Percentiles rank a stretch among this genome's conserved stretches.
Evolutionary conservation across 2,888 invertebrate genomes (phyloP).

Genomic region (Eilema depressum): DNA sequence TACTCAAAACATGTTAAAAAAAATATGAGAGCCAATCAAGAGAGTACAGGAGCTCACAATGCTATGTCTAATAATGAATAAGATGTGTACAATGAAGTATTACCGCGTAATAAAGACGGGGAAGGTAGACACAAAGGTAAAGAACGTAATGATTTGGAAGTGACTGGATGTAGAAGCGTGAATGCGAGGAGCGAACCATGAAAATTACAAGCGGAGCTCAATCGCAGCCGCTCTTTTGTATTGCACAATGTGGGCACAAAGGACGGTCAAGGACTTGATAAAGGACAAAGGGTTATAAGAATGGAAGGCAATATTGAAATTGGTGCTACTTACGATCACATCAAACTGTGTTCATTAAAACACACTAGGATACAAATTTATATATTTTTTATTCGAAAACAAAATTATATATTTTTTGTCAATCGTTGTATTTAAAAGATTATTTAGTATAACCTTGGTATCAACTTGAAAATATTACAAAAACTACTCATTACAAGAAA

Average conservation of each 20-base stretch:
- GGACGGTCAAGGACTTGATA: constrained; percentile 83
- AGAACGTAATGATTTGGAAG: constrained; percentile 86
- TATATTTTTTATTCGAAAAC: neutral
- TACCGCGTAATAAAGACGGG: constrained; percentile 70
- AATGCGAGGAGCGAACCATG: constrained; percentile 82
- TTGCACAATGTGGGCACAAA: constrained; percentile 70
- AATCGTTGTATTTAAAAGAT: constrained; percentile 5
- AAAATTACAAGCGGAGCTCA: constrained; percentile 83
- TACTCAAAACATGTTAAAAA: constrained; percentile 77
- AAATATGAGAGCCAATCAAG: constrained; percentile 82
- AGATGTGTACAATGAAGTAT: constrained; percentile 76
- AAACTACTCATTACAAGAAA: neutral
- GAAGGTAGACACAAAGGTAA: constrained; percentile 78
- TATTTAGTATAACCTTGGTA: constrained; percentile 9
- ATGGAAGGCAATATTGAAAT: constrained; percentile 56
- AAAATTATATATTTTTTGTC: neutral
- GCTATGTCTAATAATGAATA: constrained; percentile 67
- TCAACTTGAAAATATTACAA: neutral
- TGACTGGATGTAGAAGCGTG: constrained; percentile 79
- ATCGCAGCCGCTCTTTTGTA: constrained; percentile 82
- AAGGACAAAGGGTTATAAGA: constrained; percentile 78
- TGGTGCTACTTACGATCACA: constrained; percentile 32
- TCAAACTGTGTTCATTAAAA: constrained; percentile 3
- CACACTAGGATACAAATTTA: neutral
- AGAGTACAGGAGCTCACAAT: constrained; percentile 63